phyloP scores from a whole-genome alignment of 2,113 vertebrate genomes.

The Zosterops hypoxanthus region DNA sequence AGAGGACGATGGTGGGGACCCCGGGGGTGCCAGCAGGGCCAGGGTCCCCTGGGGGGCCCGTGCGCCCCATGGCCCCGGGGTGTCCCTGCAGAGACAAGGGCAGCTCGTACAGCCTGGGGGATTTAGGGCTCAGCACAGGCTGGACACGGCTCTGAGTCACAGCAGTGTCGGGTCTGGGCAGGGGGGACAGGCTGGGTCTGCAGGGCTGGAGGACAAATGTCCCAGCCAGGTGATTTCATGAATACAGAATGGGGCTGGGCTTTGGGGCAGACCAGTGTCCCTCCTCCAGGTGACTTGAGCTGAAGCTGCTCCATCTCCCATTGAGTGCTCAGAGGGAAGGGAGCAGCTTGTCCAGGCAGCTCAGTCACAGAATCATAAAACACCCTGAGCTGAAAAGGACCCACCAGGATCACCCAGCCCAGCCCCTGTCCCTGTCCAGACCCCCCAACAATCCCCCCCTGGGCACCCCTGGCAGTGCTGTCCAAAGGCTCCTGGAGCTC shows the following conservation, averaged over 20 bases:
- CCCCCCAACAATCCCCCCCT: not conserved
- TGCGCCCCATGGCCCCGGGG: conserved; percentile 72
- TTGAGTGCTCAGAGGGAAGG: not conserved
- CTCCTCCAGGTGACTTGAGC: not conserved
- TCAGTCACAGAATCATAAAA: not conserved
- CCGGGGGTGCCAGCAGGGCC: conserved; percentile 79
- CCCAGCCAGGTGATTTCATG: not conserved
- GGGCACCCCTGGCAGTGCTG: too few relatives aligned
- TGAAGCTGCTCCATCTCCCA: not conserved
- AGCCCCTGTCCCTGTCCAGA: not conserved
- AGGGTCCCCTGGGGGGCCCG: conserved; percentile 67
- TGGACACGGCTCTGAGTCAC: not conserved
- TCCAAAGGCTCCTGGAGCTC: too few relatives aligned
- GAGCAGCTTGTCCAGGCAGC: not conserved
- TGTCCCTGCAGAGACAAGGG: conserved; percentile 69
- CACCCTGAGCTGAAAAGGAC: not conserved
- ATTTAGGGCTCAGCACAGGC: not conserved
- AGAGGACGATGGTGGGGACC: conserved; percentile 81
- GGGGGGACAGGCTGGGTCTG: not conserved
- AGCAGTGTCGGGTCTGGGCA: not conserved
- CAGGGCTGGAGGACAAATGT: not conserved
- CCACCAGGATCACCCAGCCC: not conserved
- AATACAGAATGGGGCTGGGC: not conserved
- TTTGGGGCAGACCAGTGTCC: not conserved
- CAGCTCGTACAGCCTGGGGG: not conserved